Conservation (phyloP, 2,113 vertebrate species). For the Burhinus oedicnemus region DNA sequence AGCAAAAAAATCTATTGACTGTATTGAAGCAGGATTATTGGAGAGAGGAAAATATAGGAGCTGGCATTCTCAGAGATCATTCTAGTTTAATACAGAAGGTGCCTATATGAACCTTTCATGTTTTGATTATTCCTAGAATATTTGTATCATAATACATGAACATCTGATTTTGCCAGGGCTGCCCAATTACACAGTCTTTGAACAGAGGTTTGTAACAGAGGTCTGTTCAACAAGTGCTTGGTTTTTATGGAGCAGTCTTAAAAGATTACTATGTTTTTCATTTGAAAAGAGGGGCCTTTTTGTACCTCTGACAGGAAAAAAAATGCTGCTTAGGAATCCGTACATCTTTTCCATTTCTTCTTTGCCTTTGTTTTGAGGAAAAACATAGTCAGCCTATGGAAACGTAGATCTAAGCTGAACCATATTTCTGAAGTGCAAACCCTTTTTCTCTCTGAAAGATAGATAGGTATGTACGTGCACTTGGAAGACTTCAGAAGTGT, state of each 20-base stretch:
- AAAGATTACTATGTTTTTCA: neutral
- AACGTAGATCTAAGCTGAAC: neutral
- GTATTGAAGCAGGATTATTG: neutral
- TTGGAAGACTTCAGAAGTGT: neutral
- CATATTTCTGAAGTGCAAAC: neutral
- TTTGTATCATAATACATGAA: neutral
- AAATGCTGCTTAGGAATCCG: neutral
- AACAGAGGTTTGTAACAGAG: neutral
- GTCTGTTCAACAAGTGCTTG: neutral
- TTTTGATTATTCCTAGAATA: neutral
- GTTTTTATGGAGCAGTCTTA: neutral
- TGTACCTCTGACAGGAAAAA: neutral
- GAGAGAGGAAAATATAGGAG: neutral
- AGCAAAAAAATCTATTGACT: neutral
- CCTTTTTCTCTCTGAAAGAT: neutral
- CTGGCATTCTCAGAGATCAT: neutral
- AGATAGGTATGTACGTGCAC: fast-evolving
- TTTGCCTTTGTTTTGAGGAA: neutral
- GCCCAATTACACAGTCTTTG: neutral
- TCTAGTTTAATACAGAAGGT: neutral
- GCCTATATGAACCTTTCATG: neutral
- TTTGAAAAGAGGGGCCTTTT: neutral
- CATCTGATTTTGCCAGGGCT: neutral
- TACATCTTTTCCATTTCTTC: neutral
- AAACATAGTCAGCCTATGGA: neutral